phyloP scores from a whole-genome alignment of 1,140 invertebrate genomes.

The Megalonaias nervosa region DNA sequence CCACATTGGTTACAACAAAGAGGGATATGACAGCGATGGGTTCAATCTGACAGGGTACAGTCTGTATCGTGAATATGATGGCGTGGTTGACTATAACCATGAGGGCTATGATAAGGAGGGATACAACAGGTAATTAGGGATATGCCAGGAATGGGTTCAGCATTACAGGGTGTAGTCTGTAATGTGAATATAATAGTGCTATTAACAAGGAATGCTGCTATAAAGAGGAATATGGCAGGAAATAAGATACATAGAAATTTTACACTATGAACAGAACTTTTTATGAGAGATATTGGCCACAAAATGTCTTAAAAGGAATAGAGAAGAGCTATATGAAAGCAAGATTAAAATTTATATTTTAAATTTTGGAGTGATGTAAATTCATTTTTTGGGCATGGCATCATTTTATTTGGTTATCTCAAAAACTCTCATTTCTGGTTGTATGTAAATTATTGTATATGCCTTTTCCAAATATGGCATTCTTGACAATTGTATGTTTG shows the following conservation, averaged over 20 bases:
- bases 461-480: no score
- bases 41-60: slow-evolving; percentile 57
- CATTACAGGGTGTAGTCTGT: slow-evolving; percentile 46
- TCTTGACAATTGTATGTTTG: no score
- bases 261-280: no score
- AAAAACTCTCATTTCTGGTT: no score
- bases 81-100: slow-evolving; percentile 53
- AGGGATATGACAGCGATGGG: slow-evolving; percentile 52
- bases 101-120: slow-evolving; percentile 54
- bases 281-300: no score
- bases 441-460: no score
- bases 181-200: slow-evolving; percentile 55
- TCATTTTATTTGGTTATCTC: no score
- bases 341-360: no score
- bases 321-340: no score
- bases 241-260: not conserved
- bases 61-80: slow-evolving; percentile 52
- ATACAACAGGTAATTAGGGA: slow-evolving; percentile 49
- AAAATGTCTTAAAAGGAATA: no score
- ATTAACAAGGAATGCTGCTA: slow-evolving; percentile 48
- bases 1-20: slow-evolving; percentile 46
- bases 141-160: slow-evolving; percentile 54
- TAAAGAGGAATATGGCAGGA: slow-evolving; percentile 57
- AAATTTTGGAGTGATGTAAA: no score
- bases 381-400: no score